A percentile compares a stretch with the other conserved stretches of the same genome.
phyloP scores from a whole-genome alignment of 2,888 invertebrate species.

The Sphecodes monilicornis region DNA sequence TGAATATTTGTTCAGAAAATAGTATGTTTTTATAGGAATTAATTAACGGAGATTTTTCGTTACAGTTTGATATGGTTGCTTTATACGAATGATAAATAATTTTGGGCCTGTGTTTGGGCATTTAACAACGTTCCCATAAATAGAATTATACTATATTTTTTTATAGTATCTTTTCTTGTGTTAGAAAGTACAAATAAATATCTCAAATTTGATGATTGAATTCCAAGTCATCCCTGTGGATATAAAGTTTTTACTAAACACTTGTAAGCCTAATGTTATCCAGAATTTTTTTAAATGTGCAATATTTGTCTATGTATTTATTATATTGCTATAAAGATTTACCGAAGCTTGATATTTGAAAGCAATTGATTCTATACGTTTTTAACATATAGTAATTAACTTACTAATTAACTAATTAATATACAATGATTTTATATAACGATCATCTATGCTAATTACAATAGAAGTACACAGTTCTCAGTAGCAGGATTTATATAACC shows the following conservation, averaged over 20 bases:
- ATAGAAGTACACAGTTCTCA: constrained; percentile 24
- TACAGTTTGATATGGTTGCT: constrained; percentile 51
- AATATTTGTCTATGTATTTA: constrained; percentile 61
- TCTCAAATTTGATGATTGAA: constrained; percentile 61
- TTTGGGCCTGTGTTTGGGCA: constrained; percentile 46
- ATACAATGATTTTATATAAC: constrained; percentile 32
- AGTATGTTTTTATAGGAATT: constrained; percentile 50
- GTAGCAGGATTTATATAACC: constrained; percentile 55
- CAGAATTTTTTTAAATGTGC: constrained; percentile 60
- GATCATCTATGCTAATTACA: constrained; percentile 25
- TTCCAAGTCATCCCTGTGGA: constrained; percentile 54
- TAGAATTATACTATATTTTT: constrained; percentile 51
- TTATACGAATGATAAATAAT: constrained; percentile 42
- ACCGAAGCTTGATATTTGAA: constrained; percentile 45
- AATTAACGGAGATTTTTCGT: constrained; percentile 41
- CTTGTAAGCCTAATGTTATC: constrained; percentile 62
- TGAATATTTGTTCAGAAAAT: constrained; percentile 48
- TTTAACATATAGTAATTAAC: constrained; percentile 41
- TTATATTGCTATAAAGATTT: constrained; percentile 47
- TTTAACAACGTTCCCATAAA: constrained; percentile 41
- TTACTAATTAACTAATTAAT: constrained; percentile 32
- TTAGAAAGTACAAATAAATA: constrained; percentile 72
- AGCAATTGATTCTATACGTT: constrained; percentile 44
- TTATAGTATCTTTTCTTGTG: constrained; percentile 63
- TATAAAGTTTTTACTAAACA: constrained; percentile 64